Conservation (phyloP, 2,888 invertebrate genomes). For the Oxytorus armatus region DNA sequence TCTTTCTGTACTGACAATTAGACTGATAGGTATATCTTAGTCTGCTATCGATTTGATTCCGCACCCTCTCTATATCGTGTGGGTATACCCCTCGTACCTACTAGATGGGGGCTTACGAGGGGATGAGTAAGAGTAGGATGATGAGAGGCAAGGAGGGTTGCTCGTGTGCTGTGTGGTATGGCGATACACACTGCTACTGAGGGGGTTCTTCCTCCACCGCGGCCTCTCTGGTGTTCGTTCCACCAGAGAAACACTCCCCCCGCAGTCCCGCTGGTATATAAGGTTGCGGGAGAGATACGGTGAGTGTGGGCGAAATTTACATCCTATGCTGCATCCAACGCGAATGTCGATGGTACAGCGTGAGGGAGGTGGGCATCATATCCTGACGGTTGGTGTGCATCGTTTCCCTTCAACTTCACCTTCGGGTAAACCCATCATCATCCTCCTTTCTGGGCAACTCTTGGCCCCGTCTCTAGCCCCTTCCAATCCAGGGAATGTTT, state of each 20-base stretch:
- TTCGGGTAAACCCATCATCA: constrained; percentile 65
- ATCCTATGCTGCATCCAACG: constrained; percentile 74
- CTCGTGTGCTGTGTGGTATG: constrained; percentile 37
- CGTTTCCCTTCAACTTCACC: constrained; percentile 70
- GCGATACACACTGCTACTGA: constrained; percentile 42
- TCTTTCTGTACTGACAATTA: constrained; percentile 85
- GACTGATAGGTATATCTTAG: constrained; percentile 85
- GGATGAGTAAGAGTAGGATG: constrained; percentile 4
- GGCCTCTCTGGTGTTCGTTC: constrained; percentile 18
- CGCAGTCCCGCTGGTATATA: not conserved
- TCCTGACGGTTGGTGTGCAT: constrained; percentile 71
- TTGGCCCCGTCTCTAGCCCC: constrained; percentile 56
- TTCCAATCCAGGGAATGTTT: constrained; percentile 40
- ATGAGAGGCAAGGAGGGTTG: constrained; percentile 29
- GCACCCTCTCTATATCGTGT: constrained; percentile 79
- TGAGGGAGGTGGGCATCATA: constrained; percentile 37
- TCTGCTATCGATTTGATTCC: constrained; percentile 84
- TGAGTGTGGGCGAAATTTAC: constrained; percentile 81
- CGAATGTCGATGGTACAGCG: constrained; percentile 73
- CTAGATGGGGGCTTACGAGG: not conserved
- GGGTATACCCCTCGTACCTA: constrained; percentile 55
- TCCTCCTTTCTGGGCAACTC: constrained; percentile 59
- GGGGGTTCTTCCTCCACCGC: constrained; percentile 30
- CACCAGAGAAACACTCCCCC: no score
- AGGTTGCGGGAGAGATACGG: constrained; percentile 30